These are phyloP conservation scores for Caenorhabditis brenneri DNA, from an alignment of 1,140 invertebrate genomes.

Conservation along the genomic window DNA sequence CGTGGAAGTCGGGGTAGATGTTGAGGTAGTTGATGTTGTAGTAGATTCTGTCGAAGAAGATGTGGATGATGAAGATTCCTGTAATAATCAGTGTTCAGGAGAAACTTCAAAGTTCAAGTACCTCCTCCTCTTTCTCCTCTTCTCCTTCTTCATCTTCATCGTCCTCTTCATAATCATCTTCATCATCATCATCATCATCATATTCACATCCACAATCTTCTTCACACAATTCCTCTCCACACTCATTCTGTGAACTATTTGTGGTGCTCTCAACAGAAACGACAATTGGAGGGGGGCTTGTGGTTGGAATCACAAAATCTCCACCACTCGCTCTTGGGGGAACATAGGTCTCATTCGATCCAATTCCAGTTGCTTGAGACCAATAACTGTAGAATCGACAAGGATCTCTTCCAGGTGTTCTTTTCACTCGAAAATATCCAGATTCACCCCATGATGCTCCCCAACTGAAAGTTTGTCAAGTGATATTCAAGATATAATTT, in stretches of 20 bases:
- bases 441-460: conserved; percentile 33
- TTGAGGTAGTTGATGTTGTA: not conserved
- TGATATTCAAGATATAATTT: not conserved
- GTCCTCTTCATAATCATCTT: not conserved
- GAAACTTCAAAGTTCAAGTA: not conserved
- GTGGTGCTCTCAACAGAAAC: not conserved
- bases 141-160: not conserved
- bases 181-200: conserved; percentile 31
- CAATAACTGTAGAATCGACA: conserved; percentile 42
- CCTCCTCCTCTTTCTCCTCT: not conserved
- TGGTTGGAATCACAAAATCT: not conserved
- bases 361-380: conserved; percentile 23
- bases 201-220: conserved; percentile 19
- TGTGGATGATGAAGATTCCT: not conserved
- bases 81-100: not conserved
- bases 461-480: conserved; percentile 21
- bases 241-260: not conserved
- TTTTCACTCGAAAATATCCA: conserved; percentile 40
- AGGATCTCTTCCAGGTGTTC: conserved; percentile 37
- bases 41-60: not conserved
- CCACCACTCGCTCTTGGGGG: not conserved
- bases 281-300: not conserved
- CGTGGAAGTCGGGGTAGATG: not conserved
- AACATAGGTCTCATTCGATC: not conserved
- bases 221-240: conserved; percentile 11